phyloP scores from a whole-genome alignment of 2,888 invertebrate genomes.

The Stenurella melanura region DNA sequence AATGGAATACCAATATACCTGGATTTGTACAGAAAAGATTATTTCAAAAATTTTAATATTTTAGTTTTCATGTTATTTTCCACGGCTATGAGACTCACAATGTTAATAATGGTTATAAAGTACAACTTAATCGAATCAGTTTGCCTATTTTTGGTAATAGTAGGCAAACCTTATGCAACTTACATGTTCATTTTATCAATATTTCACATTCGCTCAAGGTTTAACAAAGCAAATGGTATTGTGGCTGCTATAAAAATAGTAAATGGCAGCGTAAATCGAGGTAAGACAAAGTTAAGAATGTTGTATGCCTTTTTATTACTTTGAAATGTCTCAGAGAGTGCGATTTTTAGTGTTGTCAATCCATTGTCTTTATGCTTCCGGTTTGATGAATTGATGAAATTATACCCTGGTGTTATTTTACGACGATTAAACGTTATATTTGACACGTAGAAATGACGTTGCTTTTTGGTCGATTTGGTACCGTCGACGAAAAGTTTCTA shows the following conservation, averaged over 20 bases:
- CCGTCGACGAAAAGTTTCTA: too few species aligned
- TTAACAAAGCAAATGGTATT: not conserved
- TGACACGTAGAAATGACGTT: too few species aligned
- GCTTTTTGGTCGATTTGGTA: too few species aligned
- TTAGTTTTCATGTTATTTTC: conserved; percentile 11
- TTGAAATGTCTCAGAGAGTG: too few species aligned
- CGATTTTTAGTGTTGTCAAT: too few species aligned
- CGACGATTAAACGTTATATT: too few species aligned
- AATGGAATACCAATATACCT: not conserved
- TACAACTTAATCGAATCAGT: not conserved
- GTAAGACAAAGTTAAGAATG: not conserved
- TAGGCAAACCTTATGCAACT: conserved; percentile 1
- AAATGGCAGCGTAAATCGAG: not conserved
- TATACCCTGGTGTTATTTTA: too few species aligned
- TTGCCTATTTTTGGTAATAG: not conserved
- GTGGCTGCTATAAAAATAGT: not conserved
- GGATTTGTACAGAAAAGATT: not conserved
- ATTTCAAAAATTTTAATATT: not conserved
- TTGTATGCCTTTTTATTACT: too few species aligned
- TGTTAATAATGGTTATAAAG: not conserved
- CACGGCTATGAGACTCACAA: not conserved
- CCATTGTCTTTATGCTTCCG: too few species aligned
- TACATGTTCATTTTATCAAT: not conserved
- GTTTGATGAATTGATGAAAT: too few species aligned
- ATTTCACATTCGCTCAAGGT: conserved; percentile 5